Evolutionary conservation across 2,113 vertebrate genomes (phyloP).

Genomic region (Himantopus leucocephalus): DNA sequence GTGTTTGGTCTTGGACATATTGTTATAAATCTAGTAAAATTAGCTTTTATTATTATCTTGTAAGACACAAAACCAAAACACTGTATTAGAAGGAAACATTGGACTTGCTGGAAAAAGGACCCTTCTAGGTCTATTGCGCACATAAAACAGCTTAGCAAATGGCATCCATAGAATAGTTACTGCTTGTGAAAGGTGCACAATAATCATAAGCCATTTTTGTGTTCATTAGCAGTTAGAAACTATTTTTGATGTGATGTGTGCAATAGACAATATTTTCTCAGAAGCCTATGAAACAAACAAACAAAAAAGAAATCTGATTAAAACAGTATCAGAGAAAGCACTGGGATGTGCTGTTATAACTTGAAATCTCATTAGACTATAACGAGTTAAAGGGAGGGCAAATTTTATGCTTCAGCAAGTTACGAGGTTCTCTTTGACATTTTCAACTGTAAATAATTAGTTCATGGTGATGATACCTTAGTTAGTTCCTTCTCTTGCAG

Average conservation of each 20-base stretch:
- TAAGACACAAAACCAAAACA: not conserved
- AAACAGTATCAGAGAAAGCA: not conserved
- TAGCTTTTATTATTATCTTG: not conserved
- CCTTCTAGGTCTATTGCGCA: not conserved
- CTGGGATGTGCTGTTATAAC: not conserved
- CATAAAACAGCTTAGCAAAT: not conserved
- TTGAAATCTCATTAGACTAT: slow-evolving; percentile 16
- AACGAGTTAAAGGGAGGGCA: not conserved
- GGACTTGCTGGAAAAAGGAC: not conserved
- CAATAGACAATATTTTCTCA: not conserved
- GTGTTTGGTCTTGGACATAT: not conserved
- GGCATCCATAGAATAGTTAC: not conserved
- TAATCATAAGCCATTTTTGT: not conserved
- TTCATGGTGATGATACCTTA: not conserved
- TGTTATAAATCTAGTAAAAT: not conserved
- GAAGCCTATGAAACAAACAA: not conserved
- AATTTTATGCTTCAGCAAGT: slow-evolving; percentile 52
- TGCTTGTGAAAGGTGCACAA: not conserved
- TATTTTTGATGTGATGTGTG: not conserved
- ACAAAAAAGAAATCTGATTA: not conserved
- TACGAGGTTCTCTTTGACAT: slow-evolving; percentile 6
- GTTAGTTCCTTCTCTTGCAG: not conserved
- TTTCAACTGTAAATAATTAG: slow-evolving; percentile 49
- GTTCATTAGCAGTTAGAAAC: not conserved
- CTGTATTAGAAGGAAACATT: rapidly evolving